A percentile compares a stretch with the other conserved stretches of the same genome.
Evolutionary conservation across 2,888 invertebrate species (phyloP).

Genomic region (Lathronympha strigana): DNA sequence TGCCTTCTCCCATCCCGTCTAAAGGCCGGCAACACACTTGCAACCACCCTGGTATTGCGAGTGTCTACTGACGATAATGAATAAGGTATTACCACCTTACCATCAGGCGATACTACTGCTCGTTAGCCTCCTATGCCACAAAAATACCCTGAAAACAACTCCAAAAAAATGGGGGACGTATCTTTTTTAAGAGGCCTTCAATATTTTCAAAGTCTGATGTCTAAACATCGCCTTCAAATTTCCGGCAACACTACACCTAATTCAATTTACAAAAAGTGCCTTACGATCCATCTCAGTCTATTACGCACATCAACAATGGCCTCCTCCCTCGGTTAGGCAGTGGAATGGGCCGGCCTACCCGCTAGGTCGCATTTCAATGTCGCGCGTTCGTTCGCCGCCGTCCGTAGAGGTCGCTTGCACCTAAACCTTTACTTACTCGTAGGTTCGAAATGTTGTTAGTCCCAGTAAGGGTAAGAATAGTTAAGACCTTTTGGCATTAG

Average conservation of each 20-base stretch:
- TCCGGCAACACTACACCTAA: slow-evolving; percentile 2
- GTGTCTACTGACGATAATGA: no score
- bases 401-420: slow-evolving; percentile 69
- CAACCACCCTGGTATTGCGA: no score
- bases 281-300: slow-evolving; percentile 29
- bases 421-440: slow-evolving; percentile 29
- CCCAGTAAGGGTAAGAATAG: no score
- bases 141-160: no score
- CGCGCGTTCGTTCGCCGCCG: slow-evolving; percentile 78
- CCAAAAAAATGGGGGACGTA: no score
- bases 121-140: no score
- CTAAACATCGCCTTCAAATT: background rate
- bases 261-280: slow-evolving; percentile 8
- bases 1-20: no score
- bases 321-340: slow-evolving; percentile 47
- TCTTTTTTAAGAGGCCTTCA: no score
- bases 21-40: no score
- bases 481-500: background rate
- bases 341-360: slow-evolving; percentile 61
- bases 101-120: no score
- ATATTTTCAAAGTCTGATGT: no score
- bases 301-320: slow-evolving; percentile 30
- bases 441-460: background rate
- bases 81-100: no score
- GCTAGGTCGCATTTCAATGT: slow-evolving; percentile 72